Evolutionary conservation across 2,888 invertebrate genomes (phyloP).

Genomic region (Ectropis crepuscularia): DNA sequence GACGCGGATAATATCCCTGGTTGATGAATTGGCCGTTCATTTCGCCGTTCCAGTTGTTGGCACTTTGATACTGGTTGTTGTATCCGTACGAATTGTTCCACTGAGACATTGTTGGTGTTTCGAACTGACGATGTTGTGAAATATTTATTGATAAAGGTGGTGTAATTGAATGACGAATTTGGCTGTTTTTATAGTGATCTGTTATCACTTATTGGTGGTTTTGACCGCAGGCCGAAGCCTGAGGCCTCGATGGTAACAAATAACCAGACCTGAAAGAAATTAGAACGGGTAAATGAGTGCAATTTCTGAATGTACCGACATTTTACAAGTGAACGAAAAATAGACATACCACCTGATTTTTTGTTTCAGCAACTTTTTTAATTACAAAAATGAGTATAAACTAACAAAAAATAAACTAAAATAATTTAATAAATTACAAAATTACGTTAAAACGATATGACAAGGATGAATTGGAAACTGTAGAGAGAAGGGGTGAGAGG

Average conservation of each 20-base stretch:
- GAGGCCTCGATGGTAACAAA: constrained; percentile 55
- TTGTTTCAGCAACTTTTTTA: constrained; percentile 46
- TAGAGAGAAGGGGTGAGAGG: constrained; percentile 50
- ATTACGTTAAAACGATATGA: constrained; percentile 65
- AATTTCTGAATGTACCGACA: constrained; percentile 50
- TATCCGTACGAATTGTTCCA: constrained; percentile 77
- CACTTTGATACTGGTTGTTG: constrained; percentile 70
- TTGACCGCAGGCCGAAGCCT: constrained; percentile 80
- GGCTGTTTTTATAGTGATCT: constrained; percentile 42
- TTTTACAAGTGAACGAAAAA: constrained; percentile 36
- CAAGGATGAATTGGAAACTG: constrained; percentile 66
- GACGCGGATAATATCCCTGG: constrained; percentile 66
- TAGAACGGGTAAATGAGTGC: constrained; percentile 30
- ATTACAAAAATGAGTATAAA: constrained; percentile 56
- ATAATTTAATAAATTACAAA: constrained; percentile 72
- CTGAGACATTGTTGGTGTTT: constrained; percentile 67
- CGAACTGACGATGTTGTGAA: constrained; percentile 52
- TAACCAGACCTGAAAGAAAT: constrained; percentile 59
- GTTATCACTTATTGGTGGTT: constrained; percentile 43
- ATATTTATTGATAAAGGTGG: constrained; percentile 46
- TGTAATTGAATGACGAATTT: constrained; percentile 43
- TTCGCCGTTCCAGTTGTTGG: constrained; percentile 68
- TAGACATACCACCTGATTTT: constrained; percentile 63
- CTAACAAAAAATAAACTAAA: constrained; percentile 70
- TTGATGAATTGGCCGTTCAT: constrained; percentile 65